Evolutionary conservation across 2,797 vertebrate genomes (phyloP).

Genomic region (Oreortyx pictus): DNA sequence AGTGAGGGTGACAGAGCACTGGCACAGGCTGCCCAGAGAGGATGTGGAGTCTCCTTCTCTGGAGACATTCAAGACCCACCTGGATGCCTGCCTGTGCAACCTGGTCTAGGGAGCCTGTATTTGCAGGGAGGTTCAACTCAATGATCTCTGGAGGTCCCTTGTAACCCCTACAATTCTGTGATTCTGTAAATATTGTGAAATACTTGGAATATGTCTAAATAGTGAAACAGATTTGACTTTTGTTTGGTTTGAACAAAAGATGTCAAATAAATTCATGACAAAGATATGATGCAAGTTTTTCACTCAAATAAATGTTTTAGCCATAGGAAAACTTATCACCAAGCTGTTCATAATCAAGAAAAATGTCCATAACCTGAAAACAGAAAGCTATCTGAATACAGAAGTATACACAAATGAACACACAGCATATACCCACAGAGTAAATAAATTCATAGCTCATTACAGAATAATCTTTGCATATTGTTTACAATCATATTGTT

Average conservation of each 20-base stretch:
- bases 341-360: not conserved
- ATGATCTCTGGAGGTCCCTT: too few species aligned
- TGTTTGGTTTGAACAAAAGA: not conserved
- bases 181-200: not conserved
- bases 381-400: not conserved
- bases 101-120: too few species aligned
- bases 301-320: not conserved
- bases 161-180: too few species aligned
- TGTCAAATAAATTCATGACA: not conserved
- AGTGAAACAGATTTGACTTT: not conserved
- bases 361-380: not conserved
- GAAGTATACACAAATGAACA: accelerated
- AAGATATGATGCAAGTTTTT: not conserved
- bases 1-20: too few species aligned
- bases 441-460: constrained; percentile 5
- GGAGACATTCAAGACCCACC: too few species aligned
- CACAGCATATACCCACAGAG: not conserved
- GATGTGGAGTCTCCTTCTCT: too few species aligned
- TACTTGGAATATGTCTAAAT: not conserved
- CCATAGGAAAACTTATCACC: not conserved
- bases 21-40: too few species aligned
- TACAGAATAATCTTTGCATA: not conserved
- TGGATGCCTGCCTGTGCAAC: too few species aligned
- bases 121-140: too few species aligned
- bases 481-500: constrained; percentile 45